These are phyloP conservation scores for Philaethria dido DNA, from an alignment of 2,888 invertebrate species.

Conservation along the genomic window DNA sequence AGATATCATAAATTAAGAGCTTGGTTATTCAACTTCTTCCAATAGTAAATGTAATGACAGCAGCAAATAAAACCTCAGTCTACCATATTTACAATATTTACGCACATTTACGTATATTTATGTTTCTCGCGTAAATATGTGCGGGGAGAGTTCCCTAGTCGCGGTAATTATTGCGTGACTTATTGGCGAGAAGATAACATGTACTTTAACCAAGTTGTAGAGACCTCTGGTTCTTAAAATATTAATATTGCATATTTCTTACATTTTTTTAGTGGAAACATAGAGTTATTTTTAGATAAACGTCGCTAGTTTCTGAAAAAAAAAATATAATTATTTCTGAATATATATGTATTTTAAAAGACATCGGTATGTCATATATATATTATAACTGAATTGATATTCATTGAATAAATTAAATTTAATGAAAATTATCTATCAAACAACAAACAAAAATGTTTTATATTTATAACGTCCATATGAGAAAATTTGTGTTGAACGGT, in stretches of 20 bases:
- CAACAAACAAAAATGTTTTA: too few relatives aligned
- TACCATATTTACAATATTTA: conserved; percentile 70
- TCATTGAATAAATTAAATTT: too few relatives aligned
- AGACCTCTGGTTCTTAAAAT: conserved; percentile 48
- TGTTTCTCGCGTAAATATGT: conserved; percentile 75
- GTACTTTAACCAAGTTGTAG: conserved; percentile 61
- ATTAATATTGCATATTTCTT: background rate
- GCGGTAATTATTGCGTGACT: conserved; percentile 83
- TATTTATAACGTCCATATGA: too few relatives aligned
- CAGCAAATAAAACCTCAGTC: conserved; percentile 47
- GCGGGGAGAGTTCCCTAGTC: conserved; percentile 70
- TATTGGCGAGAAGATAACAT: conserved; percentile 82
- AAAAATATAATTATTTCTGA: too few relatives aligned
- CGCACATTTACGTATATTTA: conserved; percentile 55
- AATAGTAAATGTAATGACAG: background rate
- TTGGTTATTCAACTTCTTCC: background rate
- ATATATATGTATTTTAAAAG: too few relatives aligned
- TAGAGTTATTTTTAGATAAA: too few relatives aligned
- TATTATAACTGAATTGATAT: too few relatives aligned
- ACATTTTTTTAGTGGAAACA: background rate
- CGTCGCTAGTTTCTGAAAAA: too few relatives aligned
- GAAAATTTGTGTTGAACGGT: too few relatives aligned
- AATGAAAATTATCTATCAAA: too few relatives aligned
- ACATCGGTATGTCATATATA: too few relatives aligned
- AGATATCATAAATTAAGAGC: conserved; percentile 9